Percentiles rank a stretch among this genome's conserved stretches.
Conservation (phyloP, 2,797 vertebrate species). For the Cyprinella venusta region DNA sequence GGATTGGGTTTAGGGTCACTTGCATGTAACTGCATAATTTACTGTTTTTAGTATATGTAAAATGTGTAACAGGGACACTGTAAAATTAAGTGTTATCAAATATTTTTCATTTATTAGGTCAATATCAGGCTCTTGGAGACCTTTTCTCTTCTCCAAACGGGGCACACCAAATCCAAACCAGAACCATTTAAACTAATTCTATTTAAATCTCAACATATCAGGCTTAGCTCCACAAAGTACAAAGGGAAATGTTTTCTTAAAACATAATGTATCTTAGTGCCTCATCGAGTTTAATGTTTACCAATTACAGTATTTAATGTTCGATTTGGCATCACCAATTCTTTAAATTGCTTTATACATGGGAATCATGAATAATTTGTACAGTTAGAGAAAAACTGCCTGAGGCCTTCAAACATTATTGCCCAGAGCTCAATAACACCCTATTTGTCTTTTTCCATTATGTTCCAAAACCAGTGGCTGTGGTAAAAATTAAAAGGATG, state of each 20-base stretch:
- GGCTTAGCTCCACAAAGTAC: neutral
- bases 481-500: conserved; percentile 19
- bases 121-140: neutral
- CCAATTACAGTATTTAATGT: neutral
- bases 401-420: conserved; percentile 24
- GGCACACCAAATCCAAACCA: neutral
- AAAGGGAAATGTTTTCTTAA: neutral
- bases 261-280: neutral
- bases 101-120: neutral
- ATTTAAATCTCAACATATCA: neutral
- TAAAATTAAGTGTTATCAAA: neutral
- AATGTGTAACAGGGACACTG: neutral
- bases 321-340: neutral
- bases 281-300: neutral
- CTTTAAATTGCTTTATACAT: neutral
- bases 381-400: neutral
- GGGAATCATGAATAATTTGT: conserved; percentile 21
- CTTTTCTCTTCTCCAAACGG: conserved; percentile 22
- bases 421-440: conserved; percentile 29
- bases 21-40: neutral
- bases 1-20: neutral
- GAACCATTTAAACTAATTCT: neutral
- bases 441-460: conserved; percentile 25
- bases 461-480: conserved; percentile 44
- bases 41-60: neutral